A percentile compares a stretch with the other conserved stretches of the same genome.
phyloP scores from a whole-genome alignment of 2,888 invertebrate species.

The Amphipyra berbera region DNA sequence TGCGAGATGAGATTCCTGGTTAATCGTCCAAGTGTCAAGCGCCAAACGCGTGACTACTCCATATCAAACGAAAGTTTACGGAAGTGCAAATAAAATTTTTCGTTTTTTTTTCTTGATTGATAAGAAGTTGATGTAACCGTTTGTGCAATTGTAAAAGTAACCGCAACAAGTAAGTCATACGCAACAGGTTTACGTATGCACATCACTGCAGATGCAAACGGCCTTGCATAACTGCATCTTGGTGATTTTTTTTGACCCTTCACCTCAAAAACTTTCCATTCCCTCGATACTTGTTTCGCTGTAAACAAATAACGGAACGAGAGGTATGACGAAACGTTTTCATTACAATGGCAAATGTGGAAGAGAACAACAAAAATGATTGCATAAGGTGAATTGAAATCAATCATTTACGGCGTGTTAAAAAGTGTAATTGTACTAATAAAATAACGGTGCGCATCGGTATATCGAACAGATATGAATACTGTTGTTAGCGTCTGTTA shows the following conservation, averaged over 20 bases:
- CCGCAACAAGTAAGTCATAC: conserved; percentile 65
- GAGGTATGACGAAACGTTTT: conserved; percentile 13
- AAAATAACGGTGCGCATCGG: conserved; percentile 66
- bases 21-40: conserved; percentile 69
- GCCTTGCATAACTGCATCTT: conserved; percentile 67
- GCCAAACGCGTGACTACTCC: conserved; percentile 52
- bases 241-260: conserved; percentile 55
- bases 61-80: conserved; percentile 26
- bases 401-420: conserved; percentile 34
- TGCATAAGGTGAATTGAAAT: conserved; percentile 34
- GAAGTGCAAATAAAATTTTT: conserved; percentile 5
- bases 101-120: conserved; percentile 12
- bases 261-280: conserved; percentile 56
- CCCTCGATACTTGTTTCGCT: conserved; percentile 35
- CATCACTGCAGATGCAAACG: conserved; percentile 71
- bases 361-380: conserved; percentile 32
- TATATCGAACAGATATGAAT: conserved; percentile 65
- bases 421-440: conserved; percentile 71
- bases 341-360: conserved; percentile 30
- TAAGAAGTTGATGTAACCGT: conserved; percentile 37
- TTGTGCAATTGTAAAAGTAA: conserved; percentile 60
- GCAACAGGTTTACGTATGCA: conserved; percentile 78
- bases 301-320: conserved; percentile 47
- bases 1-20: conserved; percentile 81
- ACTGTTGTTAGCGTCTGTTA: conserved; percentile 71